Evolutionary conservation across 2,888 invertebrate species (phyloP), one percentile per base, ranked within the genome.

Genomic region (Sclerodermus sp.): DNA sequence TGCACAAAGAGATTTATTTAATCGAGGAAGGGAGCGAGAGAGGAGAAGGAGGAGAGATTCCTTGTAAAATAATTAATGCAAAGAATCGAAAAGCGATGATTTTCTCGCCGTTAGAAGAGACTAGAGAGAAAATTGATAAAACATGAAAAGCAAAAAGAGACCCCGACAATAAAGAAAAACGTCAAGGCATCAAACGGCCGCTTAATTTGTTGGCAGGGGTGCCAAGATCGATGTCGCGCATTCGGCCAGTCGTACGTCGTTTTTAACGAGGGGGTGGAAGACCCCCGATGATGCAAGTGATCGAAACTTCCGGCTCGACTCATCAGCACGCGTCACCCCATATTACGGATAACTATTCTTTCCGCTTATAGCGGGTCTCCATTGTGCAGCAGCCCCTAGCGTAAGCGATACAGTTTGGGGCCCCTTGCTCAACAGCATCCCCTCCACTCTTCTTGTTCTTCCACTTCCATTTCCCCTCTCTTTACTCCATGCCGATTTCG

Each of bases 311-410:
- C 74, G 74, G 70, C 60, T 57, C 66, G 64, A 66, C 69, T 74
- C 70, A 73, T 72, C 71, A 68, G 64, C 71, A 71, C 71, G 72
- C 73, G 73, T 73, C 72, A 62, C 66, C 69, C 70, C 67, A 62
- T 68, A 74, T 73, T 71, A 74, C 68, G 66, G 62, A 68, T 73
- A 74, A 73, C 73, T 70, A 68, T 70, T 67, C 75, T 71, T 74
- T 75, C 73, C 73, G 71, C 68, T 71, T 66, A 64, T 69, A 64
- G 60, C 60, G 59, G 64, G 59, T 55, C 64, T 57, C 70, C 54
- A 71, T 70, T 68, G 73, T 66, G 57, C 61, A 38, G 49, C 60
- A 58, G 60, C 58, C 66, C 62, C 58, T 66, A 56, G 45, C 57
- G 74, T 69, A 72, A 74, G 69, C 67, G 76, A 74, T 73, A 74